Base-by-base conservation (phyloP, 2,888 invertebrate species). In the Dynastes tityus region DNA sequence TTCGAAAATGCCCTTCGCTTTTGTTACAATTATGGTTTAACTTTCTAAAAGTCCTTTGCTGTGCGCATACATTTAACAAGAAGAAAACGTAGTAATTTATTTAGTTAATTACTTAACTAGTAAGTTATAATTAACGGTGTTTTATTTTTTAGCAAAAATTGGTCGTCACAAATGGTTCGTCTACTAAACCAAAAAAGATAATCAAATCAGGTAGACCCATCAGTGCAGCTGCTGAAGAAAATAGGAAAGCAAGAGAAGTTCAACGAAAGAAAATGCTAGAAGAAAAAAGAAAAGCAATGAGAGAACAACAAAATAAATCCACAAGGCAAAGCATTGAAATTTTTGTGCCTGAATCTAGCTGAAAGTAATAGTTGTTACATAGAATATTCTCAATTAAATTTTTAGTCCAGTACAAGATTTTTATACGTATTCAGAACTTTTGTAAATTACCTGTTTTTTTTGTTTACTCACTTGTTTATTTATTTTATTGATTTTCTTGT, bases 201-300 rank as follows among this genome's bases (percentile, higher is more conserved):
- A 84, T 83, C 75, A 53, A 71, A 49, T 51, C 63, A 29, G n/a
- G 65, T 37, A 80, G 83, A 58, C 80, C 83, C n/a, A 80, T 82
- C 22, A 84, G 84, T 82, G 90, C 90, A 82, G 91, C 90, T 83
- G 90, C 90, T 77, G 90, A 89, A 81, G 90, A 90, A 83, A 89
- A 89, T 5, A 88, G 90, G 81, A 90, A 89, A 76, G 89, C 88
- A 83, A 86, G 88, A 40, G 95, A 94, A 85, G 91, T 92, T 0
- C 95, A 95, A 61, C 91, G 97, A 81, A 94, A 94, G 84, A 94
- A 95, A 83, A 91, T 97, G 91, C 88, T 97, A 82, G 96, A 96
- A 84, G 95, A 91, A 85, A 93, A 91, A 87, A 91, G 95, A 86
- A 90, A 91, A 81, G 92, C 91, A 8, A 91, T 92, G 91, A 86